Evolutionary conservation across 2,888 invertebrate species (phyloP).

Genomic region (Megamerina dolium): DNA sequence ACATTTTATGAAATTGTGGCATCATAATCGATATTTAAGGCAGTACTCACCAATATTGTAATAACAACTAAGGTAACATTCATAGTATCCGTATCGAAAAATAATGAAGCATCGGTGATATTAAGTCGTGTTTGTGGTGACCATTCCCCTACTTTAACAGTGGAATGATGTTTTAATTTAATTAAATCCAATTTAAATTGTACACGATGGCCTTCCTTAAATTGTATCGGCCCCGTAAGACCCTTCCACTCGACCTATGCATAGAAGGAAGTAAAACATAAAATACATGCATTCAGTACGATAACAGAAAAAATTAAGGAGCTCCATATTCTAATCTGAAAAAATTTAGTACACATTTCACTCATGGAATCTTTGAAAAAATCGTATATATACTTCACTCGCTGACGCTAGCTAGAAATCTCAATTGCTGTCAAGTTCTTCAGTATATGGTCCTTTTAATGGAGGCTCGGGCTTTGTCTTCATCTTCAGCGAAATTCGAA

Average conservation of each 20-base stretch:
- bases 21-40: background rate
- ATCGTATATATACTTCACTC: too few species aligned
- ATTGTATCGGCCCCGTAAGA: slow-evolving; percentile 72
- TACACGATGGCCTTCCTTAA: slow-evolving; percentile 69
- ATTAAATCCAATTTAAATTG: slow-evolving; percentile 70
- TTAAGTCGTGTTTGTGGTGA: slow-evolving; percentile 61
- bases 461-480: too few species aligned
- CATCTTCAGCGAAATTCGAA: too few species aligned
- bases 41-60: slow-evolving; percentile 62
- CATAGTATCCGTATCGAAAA: slow-evolving; percentile 65
- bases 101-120: slow-evolving; percentile 63
- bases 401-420: too few species aligned
- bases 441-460: too few species aligned
- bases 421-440: too few species aligned
- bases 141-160: slow-evolving; percentile 74
- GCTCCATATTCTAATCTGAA: too few species aligned
- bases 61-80: slow-evolving; percentile 73
- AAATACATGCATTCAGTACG: too few species aligned
- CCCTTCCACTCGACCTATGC: slow-evolving; percentile 71
- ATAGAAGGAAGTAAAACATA: too few species aligned
- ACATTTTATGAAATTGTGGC: background rate
- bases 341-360: too few species aligned
- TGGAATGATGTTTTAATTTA: slow-evolving; percentile 65
- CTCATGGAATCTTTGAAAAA: too few species aligned
- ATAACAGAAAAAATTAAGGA: too few species aligned